Evolutionary conservation across 1,140 invertebrate species (phyloP).

Genomic region (Philotrypesis tridentata): DNA sequence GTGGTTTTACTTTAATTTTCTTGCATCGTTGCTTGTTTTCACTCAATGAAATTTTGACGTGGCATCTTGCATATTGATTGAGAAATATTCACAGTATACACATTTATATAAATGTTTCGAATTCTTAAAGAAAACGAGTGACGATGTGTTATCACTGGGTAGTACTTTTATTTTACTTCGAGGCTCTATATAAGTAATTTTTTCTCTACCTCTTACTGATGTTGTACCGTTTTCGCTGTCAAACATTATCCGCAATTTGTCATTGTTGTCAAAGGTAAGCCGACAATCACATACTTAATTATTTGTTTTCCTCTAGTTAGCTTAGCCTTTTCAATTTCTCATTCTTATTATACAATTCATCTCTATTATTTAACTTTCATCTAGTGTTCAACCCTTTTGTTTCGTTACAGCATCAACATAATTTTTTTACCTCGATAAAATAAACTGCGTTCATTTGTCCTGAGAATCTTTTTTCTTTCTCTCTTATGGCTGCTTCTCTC

Average conservation of each 20-base stretch:
- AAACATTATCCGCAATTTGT: slow-evolving; percentile 49
- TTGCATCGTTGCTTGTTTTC: slow-evolving; percentile 32
- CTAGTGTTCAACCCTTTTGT: neutral
- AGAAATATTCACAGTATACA: neutral
- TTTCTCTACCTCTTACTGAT: slow-evolving; percentile 21
- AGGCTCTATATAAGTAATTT: slow-evolving; percentile 33
- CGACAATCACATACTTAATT: slow-evolving; percentile 35
- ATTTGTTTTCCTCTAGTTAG: slow-evolving; percentile 38
- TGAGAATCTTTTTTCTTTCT: slow-evolving; percentile 6
- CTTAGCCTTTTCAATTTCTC: slow-evolving; percentile 15
- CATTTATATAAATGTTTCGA: no score
- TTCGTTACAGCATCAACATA: neutral
- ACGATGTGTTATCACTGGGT: slow-evolving; percentile 19
- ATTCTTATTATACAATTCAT: neutral
- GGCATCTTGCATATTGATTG: no score
- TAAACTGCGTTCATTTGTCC: neutral
- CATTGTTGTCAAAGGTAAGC: slow-evolving; percentile 51
- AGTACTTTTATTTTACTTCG: neutral
- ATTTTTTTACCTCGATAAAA: slow-evolving; percentile 5
- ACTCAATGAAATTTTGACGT: neutral
- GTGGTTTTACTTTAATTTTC: slow-evolving; percentile 9
- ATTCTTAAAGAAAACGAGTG: slow-evolving; percentile 15
- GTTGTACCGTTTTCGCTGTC: slow-evolving; percentile 45
- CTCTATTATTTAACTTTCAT: slow-evolving; percentile 9
- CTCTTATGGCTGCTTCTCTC: slow-evolving; percentile 13